Evolutionary conservation across 2,888 invertebrate genomes (phyloP), one percentile per base, ranked within the genome.

Genomic region (Drosophila austrosaltans): DNA sequence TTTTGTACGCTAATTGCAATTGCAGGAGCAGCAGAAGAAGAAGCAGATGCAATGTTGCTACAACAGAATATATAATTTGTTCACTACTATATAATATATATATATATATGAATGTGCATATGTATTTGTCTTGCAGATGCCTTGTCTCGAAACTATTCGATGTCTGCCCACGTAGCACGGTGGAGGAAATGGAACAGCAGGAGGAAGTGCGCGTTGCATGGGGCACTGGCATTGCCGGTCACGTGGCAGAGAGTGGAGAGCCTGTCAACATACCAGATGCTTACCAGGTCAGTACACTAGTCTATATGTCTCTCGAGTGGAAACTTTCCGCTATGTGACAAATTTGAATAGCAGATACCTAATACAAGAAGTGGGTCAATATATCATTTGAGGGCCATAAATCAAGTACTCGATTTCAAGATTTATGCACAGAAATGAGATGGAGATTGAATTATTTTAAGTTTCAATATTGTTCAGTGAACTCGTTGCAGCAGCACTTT

Each of bases 211-310:
- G 96, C 90, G 97, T 98, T 91, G 97, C 98, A 25, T 98, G 98
- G 97, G 98, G 98, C 63, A 96, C 96, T 63, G 98, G 98, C 66
- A 98, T 98, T 90, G 98, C 98, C 42, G 98, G 98, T 12, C 97
- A 96, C 93, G 98, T 98, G 54, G 98, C 98, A 20, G 96, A 97
- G 91, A 97, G 97, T 90, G 98, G 98, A 64, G 96, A 97, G 90
- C 95, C 97, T 10, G 97, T 98, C 90, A 98, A 98, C 93, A 98
- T 98, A 92, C 97, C 97, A 69, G 98, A 98, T 92, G 98, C 98
- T 64, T 98, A 98, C 93, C 95, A 98, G 96, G 97, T 96, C 82
- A 80, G 79, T 90, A 36, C 30, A 30, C 1, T 30, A 30, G 30
- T 5, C 30, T 30, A 4, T 30, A 28, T 28, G 28, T 28, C 63